phyloP scores from a whole-genome alignment of 2,113 vertebrate species.

The Triplophysa siluroides region DNA sequence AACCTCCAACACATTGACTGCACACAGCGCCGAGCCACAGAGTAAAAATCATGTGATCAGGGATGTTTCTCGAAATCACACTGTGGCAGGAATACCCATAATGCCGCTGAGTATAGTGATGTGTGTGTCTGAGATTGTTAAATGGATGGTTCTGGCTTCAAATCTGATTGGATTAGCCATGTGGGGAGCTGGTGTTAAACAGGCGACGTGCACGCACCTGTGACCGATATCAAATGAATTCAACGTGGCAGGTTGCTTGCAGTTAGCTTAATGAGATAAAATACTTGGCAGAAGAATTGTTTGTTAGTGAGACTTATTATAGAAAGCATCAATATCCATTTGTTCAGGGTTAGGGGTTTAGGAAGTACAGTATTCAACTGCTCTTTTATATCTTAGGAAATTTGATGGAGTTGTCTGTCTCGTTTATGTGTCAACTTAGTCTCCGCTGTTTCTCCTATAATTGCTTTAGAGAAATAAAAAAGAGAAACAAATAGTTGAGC shows the following conservation, averaged over 20 bases:
- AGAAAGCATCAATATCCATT: too few species aligned
- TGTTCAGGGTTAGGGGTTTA: background rate
- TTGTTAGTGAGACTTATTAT: too few species aligned
- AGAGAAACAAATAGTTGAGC: too few species aligned
- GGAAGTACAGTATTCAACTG: too few species aligned
- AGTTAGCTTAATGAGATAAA: too few species aligned
- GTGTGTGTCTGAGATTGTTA: background rate
- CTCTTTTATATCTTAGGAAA: too few species aligned
- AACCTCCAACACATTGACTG: conserved; percentile 44
- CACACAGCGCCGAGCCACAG: background rate
- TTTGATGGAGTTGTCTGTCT: too few species aligned
- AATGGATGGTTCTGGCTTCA: background rate
- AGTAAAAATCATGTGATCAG: conserved; percentile 18
- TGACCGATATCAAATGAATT: background rate
- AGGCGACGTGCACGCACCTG: background rate
- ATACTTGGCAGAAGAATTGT: too few species aligned
- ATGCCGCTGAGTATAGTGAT: conserved; percentile 29
- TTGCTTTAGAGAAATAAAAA: too few species aligned
- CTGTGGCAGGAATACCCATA: conserved; percentile 42
- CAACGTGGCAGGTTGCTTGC: background rate
- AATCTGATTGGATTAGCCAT: background rate
- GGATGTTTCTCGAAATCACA: conserved; percentile 11
- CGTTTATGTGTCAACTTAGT: too few species aligned
- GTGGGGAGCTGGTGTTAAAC: background rate
- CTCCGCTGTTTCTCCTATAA: too few species aligned